Base-by-base conservation (phyloP, 2,113 vertebrate genomes). In the Aphyosemion australe region DNA sequence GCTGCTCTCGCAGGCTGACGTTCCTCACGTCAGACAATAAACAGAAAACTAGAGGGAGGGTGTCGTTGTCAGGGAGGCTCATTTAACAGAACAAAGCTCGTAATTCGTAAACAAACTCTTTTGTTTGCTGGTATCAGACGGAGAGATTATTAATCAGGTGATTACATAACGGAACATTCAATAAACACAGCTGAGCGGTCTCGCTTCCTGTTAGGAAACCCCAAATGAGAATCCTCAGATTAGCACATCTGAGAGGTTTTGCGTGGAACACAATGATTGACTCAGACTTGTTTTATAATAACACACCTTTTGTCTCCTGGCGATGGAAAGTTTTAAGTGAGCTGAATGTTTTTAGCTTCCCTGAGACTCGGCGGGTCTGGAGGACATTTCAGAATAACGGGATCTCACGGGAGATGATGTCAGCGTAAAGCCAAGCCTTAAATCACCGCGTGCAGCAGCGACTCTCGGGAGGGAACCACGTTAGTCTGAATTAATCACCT, bases 401-500 rank as follows among this genome's bases (percentile, higher is more conserved):
- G 1, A 2, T 45, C 61, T 2, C 19, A 65, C 34, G 57, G 51
- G 37, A 41, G 12, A 37, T 43, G 31, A 21, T 9, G n/a, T 26
- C 55, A 6, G 5, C 20, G 39, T 47, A 43, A 65, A 74, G 47
- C 14, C 47, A 47, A 5, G 16, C 53, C 45, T 79, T 61, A 21
- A 42, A 51, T 50, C 60, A 31, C 15, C 12, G 12, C 57, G 53
- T 56, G 41, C 49, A 42, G 39, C 56, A 31, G 56, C 4, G 1
- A 50, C 68, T 61, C 42, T 55, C 1, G 51, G 75, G 72, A 84
- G 51, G 13, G 2, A 74, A 26, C 26, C 26, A 26, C 26, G 26
- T 74, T 65, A 71, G 47, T 18, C 12, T 46, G 39, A 76, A 70
- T 70, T 66, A 87, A 85, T 78, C 59, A 75, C 45, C 21, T 64